These are phyloP conservation scores for Chiloscyllium plagiosum DNA, from an alignment of 2,113 vertebrate species.

Conservation along the genomic window DNA sequence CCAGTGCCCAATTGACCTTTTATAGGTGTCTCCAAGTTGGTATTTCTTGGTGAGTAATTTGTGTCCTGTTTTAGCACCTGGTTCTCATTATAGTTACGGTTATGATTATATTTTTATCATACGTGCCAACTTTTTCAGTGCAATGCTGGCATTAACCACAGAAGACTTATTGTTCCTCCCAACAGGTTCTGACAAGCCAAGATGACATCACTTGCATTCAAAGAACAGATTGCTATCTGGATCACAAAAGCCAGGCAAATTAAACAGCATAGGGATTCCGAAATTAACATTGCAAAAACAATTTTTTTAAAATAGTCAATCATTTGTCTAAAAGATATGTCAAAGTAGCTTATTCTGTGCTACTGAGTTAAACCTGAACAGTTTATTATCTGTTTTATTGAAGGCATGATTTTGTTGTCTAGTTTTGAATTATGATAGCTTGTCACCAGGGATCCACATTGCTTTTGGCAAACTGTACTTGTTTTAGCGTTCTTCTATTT, in stretches of 20 bases:
- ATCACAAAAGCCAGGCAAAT: not conserved
- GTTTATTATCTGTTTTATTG: not conserved
- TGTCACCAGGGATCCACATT: not conserved
- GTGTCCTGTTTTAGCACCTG: not conserved
- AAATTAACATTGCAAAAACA: not conserved
- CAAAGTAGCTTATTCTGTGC: not conserved
- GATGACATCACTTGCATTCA: not conserved
- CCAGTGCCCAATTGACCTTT: not conserved
- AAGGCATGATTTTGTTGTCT: not conserved
- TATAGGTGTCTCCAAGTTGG: not conserved
- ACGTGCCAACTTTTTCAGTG: not conserved
- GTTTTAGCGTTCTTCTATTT: not conserved
- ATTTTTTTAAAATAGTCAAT: not conserved
- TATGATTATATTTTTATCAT: not conserved
- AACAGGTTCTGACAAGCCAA: not conserved
- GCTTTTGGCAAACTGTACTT: not conserved
- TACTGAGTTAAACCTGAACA: not conserved
- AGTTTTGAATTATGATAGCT: not conserved
- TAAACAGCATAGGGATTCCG: not conserved
- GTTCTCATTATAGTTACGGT: not conserved
- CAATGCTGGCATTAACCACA: not conserved
- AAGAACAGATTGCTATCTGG: not conserved
- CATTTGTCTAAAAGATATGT: not conserved
- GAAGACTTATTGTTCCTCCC: not conserved
- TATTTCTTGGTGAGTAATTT: too few species aligned